Percentiles rank a stretch among this genome's conserved stretches.
phyloP scores from a whole-genome alignment of 2,888 invertebrate genomes.

The Abrostola triplasia region DNA sequence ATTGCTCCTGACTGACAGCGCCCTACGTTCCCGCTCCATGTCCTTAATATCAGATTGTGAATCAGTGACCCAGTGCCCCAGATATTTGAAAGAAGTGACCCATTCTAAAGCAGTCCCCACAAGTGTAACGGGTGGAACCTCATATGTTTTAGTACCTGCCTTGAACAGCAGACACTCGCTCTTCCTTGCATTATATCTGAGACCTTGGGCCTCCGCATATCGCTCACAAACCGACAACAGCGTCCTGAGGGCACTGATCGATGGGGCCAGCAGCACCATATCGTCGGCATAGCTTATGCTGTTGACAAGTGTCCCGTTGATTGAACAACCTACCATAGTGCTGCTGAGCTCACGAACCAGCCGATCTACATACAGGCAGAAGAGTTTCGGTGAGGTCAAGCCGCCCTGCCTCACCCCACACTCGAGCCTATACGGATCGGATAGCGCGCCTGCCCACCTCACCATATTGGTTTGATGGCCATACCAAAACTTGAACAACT shows the following conservation, averaged over 20 bases:
- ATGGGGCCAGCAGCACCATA: constrained; percentile 49
- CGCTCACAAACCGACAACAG: constrained; percentile 2
- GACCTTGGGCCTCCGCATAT: constrained; percentile 5
- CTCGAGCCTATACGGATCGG: constrained; percentile 33
- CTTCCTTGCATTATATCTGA: constrained; percentile 8
- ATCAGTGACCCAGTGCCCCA: constrained; percentile 4
- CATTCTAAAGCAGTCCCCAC: background rate
- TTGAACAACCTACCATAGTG: constrained; percentile 32
- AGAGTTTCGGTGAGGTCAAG: constrained; percentile 45
- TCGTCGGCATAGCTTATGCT: constrained; percentile 29
- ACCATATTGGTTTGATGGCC: constrained; percentile 17
- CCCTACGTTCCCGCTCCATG: constrained; percentile 1
- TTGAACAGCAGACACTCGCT: constrained; percentile 7
- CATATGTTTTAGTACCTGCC: background rate
- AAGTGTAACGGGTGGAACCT: constrained; percentile 1
- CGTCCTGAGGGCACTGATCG: constrained; percentile 15
- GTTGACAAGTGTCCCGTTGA: constrained; percentile 3
- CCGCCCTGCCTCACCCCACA: constrained; percentile 53
- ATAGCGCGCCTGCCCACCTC: constrained; percentile 29
- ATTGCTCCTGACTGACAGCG: background rate
- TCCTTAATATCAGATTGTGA: background rate
- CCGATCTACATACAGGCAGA: constrained; percentile 41
- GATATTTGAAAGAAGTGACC: constrained; percentile 4
- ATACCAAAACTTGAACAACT: constrained; percentile 28
- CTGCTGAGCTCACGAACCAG: constrained; percentile 44